phyloP scores from a whole-genome alignment of 2,888 invertebrate genomes.

The Lepidonotus clava region DNA sequence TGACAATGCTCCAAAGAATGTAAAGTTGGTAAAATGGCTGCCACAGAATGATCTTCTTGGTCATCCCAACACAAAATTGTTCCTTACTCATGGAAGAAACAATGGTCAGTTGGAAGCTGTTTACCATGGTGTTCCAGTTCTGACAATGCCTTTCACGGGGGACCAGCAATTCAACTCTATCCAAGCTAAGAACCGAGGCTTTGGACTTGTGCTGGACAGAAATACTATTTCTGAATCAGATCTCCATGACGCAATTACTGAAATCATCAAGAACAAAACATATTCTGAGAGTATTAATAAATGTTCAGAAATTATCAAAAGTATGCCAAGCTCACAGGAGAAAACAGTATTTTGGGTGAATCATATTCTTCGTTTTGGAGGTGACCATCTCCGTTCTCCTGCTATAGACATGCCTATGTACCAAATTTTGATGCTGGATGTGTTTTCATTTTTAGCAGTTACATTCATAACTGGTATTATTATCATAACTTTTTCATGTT shows the following conservation, averaged over 20 bases:
- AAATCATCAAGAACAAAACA: neutral
- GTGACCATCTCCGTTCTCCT: conserved; percentile 4
- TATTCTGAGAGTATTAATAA: neutral
- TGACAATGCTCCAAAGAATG: neutral
- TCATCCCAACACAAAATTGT: too few relatives aligned
- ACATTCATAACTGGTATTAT: too few relatives aligned
- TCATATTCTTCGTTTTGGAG: conserved; percentile 2
- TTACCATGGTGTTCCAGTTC: conserved; percentile 16
- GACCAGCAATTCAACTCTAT: conserved; percentile 7
- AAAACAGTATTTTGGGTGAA: conserved; percentile 5
- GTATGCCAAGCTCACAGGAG: conserved; percentile 18
- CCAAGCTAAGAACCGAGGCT: neutral
- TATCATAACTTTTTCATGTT: too few relatives aligned
- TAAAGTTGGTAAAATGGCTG: too few relatives aligned
- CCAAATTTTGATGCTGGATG: conserved; percentile 25
- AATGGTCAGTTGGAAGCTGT: conserved; percentile 19
- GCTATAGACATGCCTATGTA: conserved; percentile 21
- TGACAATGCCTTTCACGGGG: conserved; percentile 22
- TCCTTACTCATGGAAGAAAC: conserved; percentile 2
- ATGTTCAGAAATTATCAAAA: neutral
- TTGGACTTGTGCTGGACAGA: neutral
- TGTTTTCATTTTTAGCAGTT: neutral
- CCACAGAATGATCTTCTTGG: too few relatives aligned
- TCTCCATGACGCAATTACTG: neutral
- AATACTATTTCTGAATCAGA: neutral